Evolutionary conservation across 2,888 invertebrate genomes (phyloP), one percentile per base, ranked within the genome.

Genomic region (Agapetus fuscipes): DNA sequence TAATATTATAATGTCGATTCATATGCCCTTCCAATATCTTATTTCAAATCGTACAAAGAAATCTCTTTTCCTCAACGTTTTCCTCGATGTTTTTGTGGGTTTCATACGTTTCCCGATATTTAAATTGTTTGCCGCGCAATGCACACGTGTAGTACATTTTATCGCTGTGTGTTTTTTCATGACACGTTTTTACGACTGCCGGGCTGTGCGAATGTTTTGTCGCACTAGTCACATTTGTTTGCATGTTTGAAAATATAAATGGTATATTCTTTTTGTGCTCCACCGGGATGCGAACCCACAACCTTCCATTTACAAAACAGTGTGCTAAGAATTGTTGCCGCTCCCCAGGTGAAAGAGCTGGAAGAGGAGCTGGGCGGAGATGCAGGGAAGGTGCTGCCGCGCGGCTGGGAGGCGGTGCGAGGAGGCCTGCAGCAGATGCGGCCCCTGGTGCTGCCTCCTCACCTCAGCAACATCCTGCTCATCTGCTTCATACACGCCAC

Each of bases 401-500:
- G 54, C 17, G 69, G 69, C 2, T 49, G 65, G 12, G 67, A 69
- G 34, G 72, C 73, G 1, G 53, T 81, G 12, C 63, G 65, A 5
- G 71, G 72, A 2, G 82, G 81, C 0, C 63, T 70, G 43, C 56
- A 64, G 1, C 83, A 84, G 57, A 62, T 82, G 43, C 70, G 68
- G 25, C 80, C 80, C 0, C 63, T 85, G 49, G 79, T 83, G 56
- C 62, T 56, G 12, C 66, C 73, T 2, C 82, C 83, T 0, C 66
- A 81, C 51, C 50, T 76, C 3, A 57, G 62, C 1, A 72, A 78
- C 57, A 69, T 84, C 1, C 30, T 77, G 9, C 64, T 80, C 10
- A 72, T 81, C 34, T 78, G 81, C 46, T 54, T 66, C 1, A 72
- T 83, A 50, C 79, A 82, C 51, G 76, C 78, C 55, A 66, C 74